Evolutionary conservation across 2,797 vertebrate genomes (phyloP), one percentile per base, ranked within the genome.

Genomic region (Margarornis squamiger): DNA sequence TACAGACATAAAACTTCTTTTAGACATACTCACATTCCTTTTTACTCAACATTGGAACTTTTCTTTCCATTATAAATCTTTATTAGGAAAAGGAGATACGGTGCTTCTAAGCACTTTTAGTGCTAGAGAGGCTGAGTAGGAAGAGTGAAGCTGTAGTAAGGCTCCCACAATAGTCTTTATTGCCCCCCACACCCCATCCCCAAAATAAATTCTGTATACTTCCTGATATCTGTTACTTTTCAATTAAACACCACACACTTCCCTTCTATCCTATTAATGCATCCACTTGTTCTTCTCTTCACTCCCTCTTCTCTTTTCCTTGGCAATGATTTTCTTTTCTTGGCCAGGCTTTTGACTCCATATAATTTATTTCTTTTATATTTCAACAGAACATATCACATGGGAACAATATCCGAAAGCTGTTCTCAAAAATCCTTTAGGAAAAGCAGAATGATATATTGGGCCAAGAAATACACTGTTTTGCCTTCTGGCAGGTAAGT

Each of bases 151-250:
- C 29, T 48, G 48, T 46, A 67, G 20, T 73, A 62, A 46, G 30
- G 7, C 8, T 39, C 46, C 24, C 14, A 59, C 23, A 67, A 32
- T 6, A 41, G 2, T 14, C 18, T 72, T 88, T 57, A 72, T 14
- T 43, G 22, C 7, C 7, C 10, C 6, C 8, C 36, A 49, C 4
- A 2, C 5, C 2, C 4, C 12, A 3, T 6, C 3, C 3, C 7
- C 15, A 10, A 46, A 79, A n/a, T 17, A 45, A 72, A 70, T 81
- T 73, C 54, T 70, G 2, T 26, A n/a, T n/a, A 22, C 11, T 79
- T 87, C 41, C 67, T 81, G 6, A 13, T 79, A 29, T n/a, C 52
- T 77, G 32, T 51, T 62, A 75, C 34, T 87, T 36, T 70, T 66
- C 46, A 85, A 12, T 76, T 58, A 80, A 77, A 81, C 36, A 52